phyloP scores from a whole-genome alignment of 92 coral and sea anemone species.

The Parazoanthus swiftii region DNA sequence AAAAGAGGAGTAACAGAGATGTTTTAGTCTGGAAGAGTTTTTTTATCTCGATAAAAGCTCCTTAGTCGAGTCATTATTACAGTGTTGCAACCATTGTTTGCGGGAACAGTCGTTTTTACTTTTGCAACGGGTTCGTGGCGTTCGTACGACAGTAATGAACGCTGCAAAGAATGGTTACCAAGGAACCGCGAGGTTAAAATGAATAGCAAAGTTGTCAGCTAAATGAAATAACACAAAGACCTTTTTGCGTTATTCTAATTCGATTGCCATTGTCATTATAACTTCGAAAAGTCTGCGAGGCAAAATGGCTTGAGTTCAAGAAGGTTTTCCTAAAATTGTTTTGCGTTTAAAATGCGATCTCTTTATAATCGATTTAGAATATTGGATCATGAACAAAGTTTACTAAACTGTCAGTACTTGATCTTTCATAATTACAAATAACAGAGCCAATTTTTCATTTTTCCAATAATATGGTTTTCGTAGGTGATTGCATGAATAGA shows the following conservation, averaged over 20 bases:
- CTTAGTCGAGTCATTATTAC: constrained; percentile 6
- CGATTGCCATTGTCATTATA: background rate
- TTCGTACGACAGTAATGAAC: background rate
- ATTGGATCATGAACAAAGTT: constrained; percentile 22
- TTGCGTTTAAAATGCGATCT: constrained; percentile 17
- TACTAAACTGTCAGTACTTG: constrained; percentile 33
- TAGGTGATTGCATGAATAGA: background rate
- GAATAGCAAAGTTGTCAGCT: constrained; percentile 33
- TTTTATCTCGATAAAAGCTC: constrained; percentile 28
- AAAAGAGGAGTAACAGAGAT: background rate
- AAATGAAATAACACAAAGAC: constrained; percentile 20
- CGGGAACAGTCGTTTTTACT: background rate
- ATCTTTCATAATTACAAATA: constrained; percentile 31
- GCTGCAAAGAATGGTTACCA: constrained; percentile 29
- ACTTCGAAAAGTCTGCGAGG: background rate
- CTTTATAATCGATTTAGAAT: constrained; percentile 15
- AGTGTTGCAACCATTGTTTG: constrained; percentile 6
- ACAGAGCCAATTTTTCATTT: constrained; percentile 18
- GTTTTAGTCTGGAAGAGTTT: background rate
- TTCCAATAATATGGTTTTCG: constrained; percentile 16
- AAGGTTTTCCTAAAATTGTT: background rate
- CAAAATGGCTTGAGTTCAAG: constrained; percentile 28
- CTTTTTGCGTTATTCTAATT: background rate
- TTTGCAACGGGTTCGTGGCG: background rate
- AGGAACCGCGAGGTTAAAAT: constrained; percentile 22